These are phyloP conservation scores for Selene dorsalis DNA, from an alignment of 2,797 vertebrate species.

Conservation along the genomic window DNA sequence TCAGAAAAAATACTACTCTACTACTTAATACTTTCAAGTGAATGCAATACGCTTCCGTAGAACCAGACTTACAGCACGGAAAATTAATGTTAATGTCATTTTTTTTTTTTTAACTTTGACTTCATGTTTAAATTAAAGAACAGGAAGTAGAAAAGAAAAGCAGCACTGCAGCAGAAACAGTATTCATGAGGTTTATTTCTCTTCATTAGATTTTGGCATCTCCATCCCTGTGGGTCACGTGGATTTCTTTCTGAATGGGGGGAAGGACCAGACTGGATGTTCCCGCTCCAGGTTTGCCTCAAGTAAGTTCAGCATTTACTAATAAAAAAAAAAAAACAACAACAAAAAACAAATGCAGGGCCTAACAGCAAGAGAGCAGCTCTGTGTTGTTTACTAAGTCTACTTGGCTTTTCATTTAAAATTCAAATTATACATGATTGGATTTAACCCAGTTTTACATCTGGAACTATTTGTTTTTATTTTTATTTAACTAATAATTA, in stretches of 20 bases:
- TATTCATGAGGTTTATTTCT: too few relatives aligned
- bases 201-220: conserved; percentile 91
- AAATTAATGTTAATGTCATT: too few relatives aligned
- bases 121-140: too few relatives aligned
- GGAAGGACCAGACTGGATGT: conserved; percentile 94
- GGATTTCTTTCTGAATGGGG: conserved; percentile 95
- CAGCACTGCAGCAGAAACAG: too few relatives aligned
- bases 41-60: too few relatives aligned
- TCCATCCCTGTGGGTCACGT: conserved; percentile 95
- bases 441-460: neutral
- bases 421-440: neutral
- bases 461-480: neutral
- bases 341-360: neutral
- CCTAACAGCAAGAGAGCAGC: neutral
- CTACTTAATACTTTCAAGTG: too few relatives aligned
- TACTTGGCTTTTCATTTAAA: neutral
- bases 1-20: too few relatives aligned
- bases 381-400: too few relatives aligned
- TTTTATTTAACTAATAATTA: neutral
- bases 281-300: conserved; percentile 77
- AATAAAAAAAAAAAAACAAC: too few relatives aligned
- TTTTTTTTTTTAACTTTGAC: too few relatives aligned
- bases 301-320: conserved; percentile 69
- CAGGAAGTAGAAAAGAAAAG: too few relatives aligned
- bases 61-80: too few relatives aligned